These are phyloP conservation scores for Pristionchus japonicus DNA, from an alignment of 2,888 invertebrate genomes.

Conservation along the genomic window DNA sequence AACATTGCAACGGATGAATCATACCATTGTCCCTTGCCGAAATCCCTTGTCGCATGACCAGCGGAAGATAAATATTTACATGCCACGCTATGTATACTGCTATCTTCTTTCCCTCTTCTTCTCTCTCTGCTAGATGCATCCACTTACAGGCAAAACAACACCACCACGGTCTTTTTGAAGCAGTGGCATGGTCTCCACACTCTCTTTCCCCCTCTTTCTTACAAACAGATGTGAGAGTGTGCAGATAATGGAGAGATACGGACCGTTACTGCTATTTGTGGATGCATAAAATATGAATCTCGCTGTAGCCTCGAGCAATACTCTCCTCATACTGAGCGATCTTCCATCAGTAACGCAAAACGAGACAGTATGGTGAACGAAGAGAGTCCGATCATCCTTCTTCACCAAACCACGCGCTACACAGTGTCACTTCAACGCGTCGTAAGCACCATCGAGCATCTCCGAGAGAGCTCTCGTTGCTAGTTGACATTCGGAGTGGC, in stretches of 20 bases:
- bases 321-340: no score
- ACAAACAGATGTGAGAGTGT: no score
- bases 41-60: constrained; percentile 79
- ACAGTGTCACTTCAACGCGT: neutral
- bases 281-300: neutral
- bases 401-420: neutral
- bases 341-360: no score
- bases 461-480: neutral
- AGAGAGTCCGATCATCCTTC: no score
- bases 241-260: no score
- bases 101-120: neutral
- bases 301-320: neutral
- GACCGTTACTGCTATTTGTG: no score
- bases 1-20: neutral
- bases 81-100: neutral
- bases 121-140: neutral
- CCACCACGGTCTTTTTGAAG: no score
- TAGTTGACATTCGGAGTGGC: neutral
- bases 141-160: neutral
- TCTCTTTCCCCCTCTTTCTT: no score
- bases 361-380: no score
- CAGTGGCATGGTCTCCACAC: no score
- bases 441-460: neutral
- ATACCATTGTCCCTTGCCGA: constrained; percentile 83
- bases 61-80: constrained; percentile 27